These are phyloP conservation scores for Cisticola juncidis DNA, from an alignment of 2,113 vertebrate genomes.

Conservation along the genomic window DNA sequence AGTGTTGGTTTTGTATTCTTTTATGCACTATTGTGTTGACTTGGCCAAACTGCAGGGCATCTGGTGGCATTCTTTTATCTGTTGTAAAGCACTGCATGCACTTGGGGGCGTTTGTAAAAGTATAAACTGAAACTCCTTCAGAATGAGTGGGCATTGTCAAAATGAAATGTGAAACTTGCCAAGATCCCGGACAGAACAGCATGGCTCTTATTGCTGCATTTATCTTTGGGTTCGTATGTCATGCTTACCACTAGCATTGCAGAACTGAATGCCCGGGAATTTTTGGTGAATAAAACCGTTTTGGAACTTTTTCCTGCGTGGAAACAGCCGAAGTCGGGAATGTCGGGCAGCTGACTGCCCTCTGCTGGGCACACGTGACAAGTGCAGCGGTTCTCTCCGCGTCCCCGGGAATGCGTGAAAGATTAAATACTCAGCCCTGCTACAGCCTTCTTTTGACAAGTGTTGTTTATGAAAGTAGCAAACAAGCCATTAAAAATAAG, in stretches of 20 bases:
- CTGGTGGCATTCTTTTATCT: neutral
- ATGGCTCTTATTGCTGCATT: neutral
- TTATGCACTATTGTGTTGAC: neutral
- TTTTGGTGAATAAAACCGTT: neutral
- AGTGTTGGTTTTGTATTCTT: neutral
- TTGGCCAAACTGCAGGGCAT: neutral
- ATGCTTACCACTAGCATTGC: neutral
- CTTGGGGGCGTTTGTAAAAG: neutral
- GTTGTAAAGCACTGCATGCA: neutral
- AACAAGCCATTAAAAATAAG: neutral
- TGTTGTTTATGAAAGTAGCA: neutral
- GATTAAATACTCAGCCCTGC: neutral
- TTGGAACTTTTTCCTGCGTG: neutral
- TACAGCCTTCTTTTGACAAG: neutral
- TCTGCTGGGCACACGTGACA: neutral
- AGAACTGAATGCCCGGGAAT: neutral
- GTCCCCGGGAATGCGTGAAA: accelerated
- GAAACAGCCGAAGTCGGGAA: neutral
- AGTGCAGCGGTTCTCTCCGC: neutral
- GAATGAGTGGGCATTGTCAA: neutral
- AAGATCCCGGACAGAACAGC: neutral
- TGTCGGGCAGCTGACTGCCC: neutral
- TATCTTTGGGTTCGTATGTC: neutral
- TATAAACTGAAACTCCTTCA: neutral
- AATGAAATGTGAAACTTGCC: neutral